phyloP scores from a whole-genome alignment of 2,888 invertebrate genomes.

The Lumbricus terrestris region DNA sequence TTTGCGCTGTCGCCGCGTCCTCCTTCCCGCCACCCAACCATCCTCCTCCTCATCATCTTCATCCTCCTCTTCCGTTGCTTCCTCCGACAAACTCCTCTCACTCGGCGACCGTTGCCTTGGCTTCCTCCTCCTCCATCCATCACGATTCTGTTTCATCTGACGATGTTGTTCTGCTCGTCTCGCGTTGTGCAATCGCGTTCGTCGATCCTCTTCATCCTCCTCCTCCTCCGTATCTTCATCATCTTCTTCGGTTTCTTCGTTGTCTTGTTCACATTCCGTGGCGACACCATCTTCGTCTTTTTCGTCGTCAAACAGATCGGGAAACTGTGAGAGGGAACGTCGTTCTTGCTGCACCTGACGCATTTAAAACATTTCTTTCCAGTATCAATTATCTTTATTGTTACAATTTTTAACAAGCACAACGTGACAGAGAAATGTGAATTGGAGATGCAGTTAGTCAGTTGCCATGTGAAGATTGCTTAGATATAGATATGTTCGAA shows the following conservation, averaged over 20 bases:
- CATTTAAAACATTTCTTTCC: neutral
- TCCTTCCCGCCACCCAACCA: conserved; percentile 39
- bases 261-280: conserved; percentile 13
- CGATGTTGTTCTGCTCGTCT: conserved; percentile 22
- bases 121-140: conserved; percentile 55
- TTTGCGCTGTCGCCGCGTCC: conserved; percentile 75
- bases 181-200: neutral
- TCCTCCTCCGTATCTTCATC: conserved; percentile 19
- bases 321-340: neutral
- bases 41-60: conserved; percentile 30
- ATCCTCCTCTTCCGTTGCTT: conserved; percentile 15
- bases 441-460: no score
- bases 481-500: no score
- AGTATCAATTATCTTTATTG: no score
- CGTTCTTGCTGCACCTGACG: neutral
- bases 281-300: conserved; percentile 27
- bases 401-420: no score
- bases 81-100: conserved; percentile 66
- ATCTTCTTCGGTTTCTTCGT: neutral
- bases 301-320: conserved; percentile 28
- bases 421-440: no score
- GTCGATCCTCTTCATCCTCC: neutral
- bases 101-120: conserved; percentile 69
- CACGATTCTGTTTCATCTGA: neutral
- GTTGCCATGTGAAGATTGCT: no score